Evolutionary conservation across 1,140 invertebrate species (phyloP).

Genomic region (Ceratitis capitata): DNA sequence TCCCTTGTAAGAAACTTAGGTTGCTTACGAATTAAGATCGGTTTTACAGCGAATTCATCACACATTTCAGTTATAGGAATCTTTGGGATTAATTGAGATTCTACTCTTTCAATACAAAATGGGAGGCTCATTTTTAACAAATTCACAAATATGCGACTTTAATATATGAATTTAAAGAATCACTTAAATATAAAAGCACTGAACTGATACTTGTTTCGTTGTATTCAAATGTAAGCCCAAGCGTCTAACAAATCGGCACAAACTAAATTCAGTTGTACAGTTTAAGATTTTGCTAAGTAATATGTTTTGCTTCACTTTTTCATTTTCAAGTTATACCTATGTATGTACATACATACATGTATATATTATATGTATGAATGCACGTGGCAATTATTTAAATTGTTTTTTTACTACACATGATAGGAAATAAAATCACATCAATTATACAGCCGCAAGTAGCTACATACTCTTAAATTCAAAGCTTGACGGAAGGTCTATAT

Average conservation of each 20-base stretch:
- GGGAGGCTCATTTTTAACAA: not conserved
- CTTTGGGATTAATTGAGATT: not conserved
- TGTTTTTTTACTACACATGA: not conserved
- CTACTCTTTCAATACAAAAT: not conserved
- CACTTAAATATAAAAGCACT: not conserved
- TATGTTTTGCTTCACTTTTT: not conserved
- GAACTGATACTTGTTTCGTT: not conserved
- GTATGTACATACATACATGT: not conserved
- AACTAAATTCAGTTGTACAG: not conserved
- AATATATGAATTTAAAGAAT: not conserved
- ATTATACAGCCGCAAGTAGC: not conserved
- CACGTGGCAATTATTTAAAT: not conserved
- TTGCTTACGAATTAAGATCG: conserved; percentile 69
- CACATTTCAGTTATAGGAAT: conserved; percentile 20
- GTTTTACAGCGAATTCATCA: conserved; percentile 58
- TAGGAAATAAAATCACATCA: too few species aligned
- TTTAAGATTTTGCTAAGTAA: not conserved
- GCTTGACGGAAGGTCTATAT: too few species aligned
- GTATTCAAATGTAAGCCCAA: not conserved
- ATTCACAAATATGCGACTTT: too few species aligned
- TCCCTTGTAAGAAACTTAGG: conserved; percentile 75
- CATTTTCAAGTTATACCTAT: too few species aligned
- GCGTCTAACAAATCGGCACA: not conserved
- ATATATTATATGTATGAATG: not conserved
- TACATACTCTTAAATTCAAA: too few species aligned